A percentile compares a stretch with the other conserved stretches of the same genome.
Evolutionary conservation across 2,888 invertebrate species (phyloP).

Genomic region (Chironomus riparius): DNA sequence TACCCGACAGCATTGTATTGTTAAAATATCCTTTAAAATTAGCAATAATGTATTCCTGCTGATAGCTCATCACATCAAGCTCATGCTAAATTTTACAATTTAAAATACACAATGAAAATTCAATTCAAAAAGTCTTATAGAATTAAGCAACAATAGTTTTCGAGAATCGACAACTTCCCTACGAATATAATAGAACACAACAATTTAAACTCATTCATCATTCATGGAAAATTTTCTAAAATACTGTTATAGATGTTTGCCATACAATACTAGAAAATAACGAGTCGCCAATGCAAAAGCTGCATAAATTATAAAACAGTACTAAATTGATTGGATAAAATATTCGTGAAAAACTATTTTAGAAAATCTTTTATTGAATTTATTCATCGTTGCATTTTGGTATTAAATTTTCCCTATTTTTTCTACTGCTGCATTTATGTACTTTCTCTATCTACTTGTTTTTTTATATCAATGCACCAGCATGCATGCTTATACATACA

Average conservation of each 20-base stretch:
- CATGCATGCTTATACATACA: background rate
- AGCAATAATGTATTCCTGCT: too few relatives aligned
- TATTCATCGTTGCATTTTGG: background rate
- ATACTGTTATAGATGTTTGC: too few relatives aligned
- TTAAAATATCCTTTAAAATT: background rate
- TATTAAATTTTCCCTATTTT: too few relatives aligned
- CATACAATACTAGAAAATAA: background rate
- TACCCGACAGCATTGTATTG: too few relatives aligned
- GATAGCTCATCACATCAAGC: too few relatives aligned
- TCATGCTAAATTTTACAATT: background rate
- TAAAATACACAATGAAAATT: too few relatives aligned
- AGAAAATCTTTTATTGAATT: constrained; percentile 8
- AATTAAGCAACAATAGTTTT: background rate
- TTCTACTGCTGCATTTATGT: too few relatives aligned
- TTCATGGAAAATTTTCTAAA: background rate
- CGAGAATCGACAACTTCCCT: background rate
- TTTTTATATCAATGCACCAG: background rate
- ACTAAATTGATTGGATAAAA: constrained; percentile 10
- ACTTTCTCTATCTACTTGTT: too few relatives aligned
- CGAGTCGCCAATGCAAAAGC: constrained; percentile 1
- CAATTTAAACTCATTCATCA: constrained; percentile 5
- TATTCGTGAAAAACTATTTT: constrained; percentile 9
- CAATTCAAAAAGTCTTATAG: too few relatives aligned
- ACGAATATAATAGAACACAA: background rate
- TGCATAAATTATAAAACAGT: constrained; percentile 6